Conservation (phyloP, 2,888 invertebrate species). For the Sarcophaga subvicina region DNA sequence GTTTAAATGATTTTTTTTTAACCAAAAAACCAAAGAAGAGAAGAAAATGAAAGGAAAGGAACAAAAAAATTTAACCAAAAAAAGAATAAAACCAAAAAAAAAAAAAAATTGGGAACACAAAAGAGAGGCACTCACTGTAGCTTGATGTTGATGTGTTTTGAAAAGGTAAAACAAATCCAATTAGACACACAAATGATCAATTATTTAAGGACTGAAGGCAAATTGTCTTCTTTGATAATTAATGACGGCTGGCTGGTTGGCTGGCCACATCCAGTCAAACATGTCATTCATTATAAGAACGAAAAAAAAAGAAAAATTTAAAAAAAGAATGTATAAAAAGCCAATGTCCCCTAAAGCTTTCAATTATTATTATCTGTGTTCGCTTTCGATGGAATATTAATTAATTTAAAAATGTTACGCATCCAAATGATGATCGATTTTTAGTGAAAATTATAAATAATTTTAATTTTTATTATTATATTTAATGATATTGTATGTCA, state of each 20-base stretch:
- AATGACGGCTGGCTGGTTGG: slow-evolving; percentile 34
- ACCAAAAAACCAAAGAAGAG: too few relatives aligned
- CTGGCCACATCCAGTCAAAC: slow-evolving; percentile 3
- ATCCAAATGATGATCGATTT: slow-evolving; percentile 34
- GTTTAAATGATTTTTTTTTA: slow-evolving; percentile 48
- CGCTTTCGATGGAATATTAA: slow-evolving; percentile 13
- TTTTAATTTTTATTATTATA: slow-evolving; percentile 25
- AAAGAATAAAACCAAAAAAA: not conserved
- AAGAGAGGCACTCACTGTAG: not conserved
- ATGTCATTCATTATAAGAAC: slow-evolving; percentile 22
- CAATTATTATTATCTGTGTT: not conserved
- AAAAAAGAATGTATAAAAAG: not conserved
- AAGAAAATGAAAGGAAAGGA: not conserved
- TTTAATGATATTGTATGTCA: slow-evolving; percentile 40
- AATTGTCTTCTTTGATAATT: slow-evolving; percentile 42
- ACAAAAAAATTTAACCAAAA: not conserved
- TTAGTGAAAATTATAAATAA: slow-evolving; percentile 51
- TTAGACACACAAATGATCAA: slow-evolving; percentile 65
- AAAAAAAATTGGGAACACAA: slow-evolving; percentile 2
- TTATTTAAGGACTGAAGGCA: slow-evolving; percentile 55
- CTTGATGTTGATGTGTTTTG: slow-evolving; percentile 41
- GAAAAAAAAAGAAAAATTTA: not conserved
- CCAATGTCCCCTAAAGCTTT: slow-evolving; percentile 22
- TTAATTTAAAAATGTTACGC: slow-evolving; percentile 29
- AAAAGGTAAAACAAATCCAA: slow-evolving; percentile 62